Evolutionary conservation across 2,797 vertebrate species (phyloP), one percentile per base, ranked within the genome.

Genomic region (Microcaecilia unicolor): DNA sequence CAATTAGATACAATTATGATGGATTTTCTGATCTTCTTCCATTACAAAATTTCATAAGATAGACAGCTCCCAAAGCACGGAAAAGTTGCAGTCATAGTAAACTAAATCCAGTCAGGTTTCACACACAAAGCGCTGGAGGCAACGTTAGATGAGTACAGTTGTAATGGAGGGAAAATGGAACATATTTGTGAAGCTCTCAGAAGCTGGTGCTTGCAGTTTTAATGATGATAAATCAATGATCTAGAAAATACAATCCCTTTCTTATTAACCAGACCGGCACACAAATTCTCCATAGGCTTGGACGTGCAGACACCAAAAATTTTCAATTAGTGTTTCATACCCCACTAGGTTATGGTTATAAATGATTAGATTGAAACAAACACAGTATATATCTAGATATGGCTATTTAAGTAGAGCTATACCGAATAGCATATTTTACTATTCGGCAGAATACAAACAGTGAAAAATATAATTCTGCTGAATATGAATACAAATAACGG

Each of bases 171-270:
- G 62, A n/a, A n/a, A n/a, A n/a, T n/a, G n/a, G n/a, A 59, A 47
- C 46, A 10, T 16, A 35, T 56, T 61, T 60, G 51, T 34, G 28
- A 18, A 33, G 28, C 48, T 69, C 51, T 37, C 36, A 44, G 31
- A 34, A 31, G 2, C 22, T 34, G 28, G 20, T 40, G 15, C 53
- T 25, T 50, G 41, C 49, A 41, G 8, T 48, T 51, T 72, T 74
- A 61, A 64, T 55, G 50, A 67, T 60, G 70, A 78, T 31, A 58
- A 74, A 76, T 73, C 73, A 84, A 58, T 58, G 74, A 66, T 52
- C 70, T 80, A 70, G 75, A 83, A 84, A 82, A 78, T 66, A 52
- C 51, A 80, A 58, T 62, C 54, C 44, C 48, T 75, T 73, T 61
- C 55, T 56, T 55, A 70, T 74, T 82, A 78, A 71, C 64, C 71